Evolutionary conservation across 2,113 vertebrate species (phyloP).

Genomic region (Onychostoma macrolepis): DNA sequence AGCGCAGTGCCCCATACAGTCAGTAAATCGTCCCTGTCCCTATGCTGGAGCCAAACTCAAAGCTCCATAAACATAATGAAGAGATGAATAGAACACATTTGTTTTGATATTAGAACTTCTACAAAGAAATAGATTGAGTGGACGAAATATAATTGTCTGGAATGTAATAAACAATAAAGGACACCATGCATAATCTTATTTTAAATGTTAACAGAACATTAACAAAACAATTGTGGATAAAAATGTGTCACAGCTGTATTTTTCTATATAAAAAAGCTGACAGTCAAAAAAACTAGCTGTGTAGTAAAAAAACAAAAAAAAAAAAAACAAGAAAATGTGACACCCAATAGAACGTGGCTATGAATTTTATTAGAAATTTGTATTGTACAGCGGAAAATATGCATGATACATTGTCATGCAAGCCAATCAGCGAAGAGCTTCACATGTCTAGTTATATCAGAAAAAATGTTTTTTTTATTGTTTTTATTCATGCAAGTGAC

Average conservation of each 20-base stretch:
- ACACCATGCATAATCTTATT: neutral
- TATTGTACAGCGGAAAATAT: too few species aligned
- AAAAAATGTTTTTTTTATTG: too few species aligned
- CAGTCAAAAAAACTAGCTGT: too few species aligned
- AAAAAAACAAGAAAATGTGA: neutral
- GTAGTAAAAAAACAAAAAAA: neutral
- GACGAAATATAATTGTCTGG: neutral
- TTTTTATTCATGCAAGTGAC: too few species aligned
- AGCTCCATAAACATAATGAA: constrained; percentile 41
- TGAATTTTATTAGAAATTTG: neutral
- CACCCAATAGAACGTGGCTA: neutral
- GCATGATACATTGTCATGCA: too few species aligned
- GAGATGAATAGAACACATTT: constrained; percentile 4
- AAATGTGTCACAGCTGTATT: neutral
- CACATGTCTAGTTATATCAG: too few species aligned
- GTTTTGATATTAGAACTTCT: constrained; percentile 20
- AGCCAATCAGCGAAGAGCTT: too few species aligned
- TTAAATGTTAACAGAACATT: neutral
- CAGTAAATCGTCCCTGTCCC: constrained; percentile 47
- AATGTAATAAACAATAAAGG: neutral
- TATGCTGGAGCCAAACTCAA: constrained; percentile 39
- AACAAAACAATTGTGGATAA: neutral
- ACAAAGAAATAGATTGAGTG: neutral
- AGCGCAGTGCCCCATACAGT: constrained; percentile 31
- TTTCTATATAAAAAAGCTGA: too few species aligned